Conservation (phyloP, 2,797 vertebrate genomes). For the Dipus sagitta region DNA sequence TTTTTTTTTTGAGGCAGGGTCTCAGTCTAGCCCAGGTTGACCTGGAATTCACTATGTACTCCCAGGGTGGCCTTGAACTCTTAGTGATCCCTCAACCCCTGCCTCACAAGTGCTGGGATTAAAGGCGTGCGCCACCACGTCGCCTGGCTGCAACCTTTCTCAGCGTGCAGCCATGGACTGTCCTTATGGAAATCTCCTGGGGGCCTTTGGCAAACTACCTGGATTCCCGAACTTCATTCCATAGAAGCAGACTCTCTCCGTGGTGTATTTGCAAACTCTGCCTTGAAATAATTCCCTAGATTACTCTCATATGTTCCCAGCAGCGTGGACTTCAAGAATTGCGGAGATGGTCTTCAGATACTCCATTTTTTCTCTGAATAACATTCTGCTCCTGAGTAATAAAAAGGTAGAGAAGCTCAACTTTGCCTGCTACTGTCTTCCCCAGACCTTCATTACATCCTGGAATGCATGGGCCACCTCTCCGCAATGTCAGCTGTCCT, state of each 20-base stretch:
- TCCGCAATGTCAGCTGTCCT: neutral
- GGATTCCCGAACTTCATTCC: neutral
- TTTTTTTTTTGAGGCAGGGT: no score
- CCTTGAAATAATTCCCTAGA: neutral
- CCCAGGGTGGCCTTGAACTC: no score
- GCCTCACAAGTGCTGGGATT: no score
- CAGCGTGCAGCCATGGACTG: neutral
- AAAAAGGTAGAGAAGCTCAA: neutral
- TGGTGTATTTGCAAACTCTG: neutral
- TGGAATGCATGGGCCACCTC: neutral
- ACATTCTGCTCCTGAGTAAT: neutral
- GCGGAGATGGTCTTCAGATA: neutral
- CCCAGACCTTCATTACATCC: neutral
- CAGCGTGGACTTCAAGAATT: neutral
- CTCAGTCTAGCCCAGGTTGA: no score
- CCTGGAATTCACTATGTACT: no score
- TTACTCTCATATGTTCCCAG: neutral
- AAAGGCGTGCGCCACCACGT: no score
- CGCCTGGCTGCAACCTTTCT: neutral
- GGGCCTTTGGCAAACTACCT: neutral
- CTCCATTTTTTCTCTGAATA: neutral
- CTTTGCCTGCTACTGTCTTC: neutral
- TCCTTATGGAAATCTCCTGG: neutral
- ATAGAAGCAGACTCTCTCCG: neutral
- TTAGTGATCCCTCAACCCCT: no score